Evolutionary conservation across 2,113 vertebrate genomes (phyloP), one percentile per base, ranked within the genome.

Genomic region (Lophura nycthemera): DNA sequence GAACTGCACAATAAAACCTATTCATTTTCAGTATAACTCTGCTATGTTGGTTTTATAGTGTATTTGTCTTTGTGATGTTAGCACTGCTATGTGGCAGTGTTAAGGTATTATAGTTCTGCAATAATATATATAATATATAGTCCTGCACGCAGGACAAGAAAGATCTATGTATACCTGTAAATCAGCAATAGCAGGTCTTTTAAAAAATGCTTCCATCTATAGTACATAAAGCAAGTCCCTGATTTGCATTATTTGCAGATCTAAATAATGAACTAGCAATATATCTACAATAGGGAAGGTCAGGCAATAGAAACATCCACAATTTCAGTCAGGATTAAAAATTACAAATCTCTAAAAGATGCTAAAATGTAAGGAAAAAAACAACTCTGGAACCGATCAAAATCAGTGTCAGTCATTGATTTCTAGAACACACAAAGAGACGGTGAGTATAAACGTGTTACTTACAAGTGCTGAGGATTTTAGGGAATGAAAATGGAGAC

Each of bases 401-500:
- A 88, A 96, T 91, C 72, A 92, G 87, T 95, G 86, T 94, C 74
- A 96, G 66, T 96, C 92, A 94, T 78, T 82, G 83, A 77, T 93
- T 95, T 92, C 91, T 72, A 92, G 70, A 93, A 95, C 65, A 92
- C 88, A 96, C 89, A 89, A 92, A 90, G 88, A 97, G 56, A 90
- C 5, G 50, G 84, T 85, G 93, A 98, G 91, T 90, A 96, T 63
- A 95, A 95, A 95, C 70, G 92, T 60, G 16, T 96, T 97, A 97
- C 97, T 98, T 97, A 97, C 97, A 97, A 96, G 89, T 95, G 93
- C 95, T 96, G 97, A 97, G 93, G 96, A 96, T 96, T 97, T 97
- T 97, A 95, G 86, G 86, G 94, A 96, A 96, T 96, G 96, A 97
- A 98, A 97, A 98, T 97, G 97, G 98, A 98, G 97, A 97, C 86